These are phyloP conservation scores for Paelopatides confundens DNA, from an alignment of 53 echinoderm and acorn worm genomes.

Conservation along the genomic window DNA sequence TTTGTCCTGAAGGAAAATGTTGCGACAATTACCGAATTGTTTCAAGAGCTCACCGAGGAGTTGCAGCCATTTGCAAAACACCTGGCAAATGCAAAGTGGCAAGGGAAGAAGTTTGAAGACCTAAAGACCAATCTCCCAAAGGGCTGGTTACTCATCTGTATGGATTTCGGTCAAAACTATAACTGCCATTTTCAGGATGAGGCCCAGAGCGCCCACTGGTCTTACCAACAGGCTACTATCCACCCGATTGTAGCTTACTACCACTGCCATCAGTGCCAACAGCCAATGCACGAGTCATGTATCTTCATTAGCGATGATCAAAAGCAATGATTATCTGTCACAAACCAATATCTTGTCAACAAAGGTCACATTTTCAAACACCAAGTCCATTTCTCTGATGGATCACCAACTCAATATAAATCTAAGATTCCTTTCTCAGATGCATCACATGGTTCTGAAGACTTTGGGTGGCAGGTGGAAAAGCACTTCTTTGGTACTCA, in stretches of 20 bases:
- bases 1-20: neutral
- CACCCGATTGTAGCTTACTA: conserved; percentile 56
- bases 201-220: conserved; percentile 57
- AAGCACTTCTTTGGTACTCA: conserved; percentile 4
- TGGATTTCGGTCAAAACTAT: conserved; percentile 53
- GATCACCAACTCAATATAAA: neutral
- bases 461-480: neutral
- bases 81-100: conserved; percentile 53
- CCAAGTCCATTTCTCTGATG: conserved; percentile 26
- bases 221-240: conserved; percentile 20
- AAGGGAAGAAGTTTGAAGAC: conserved; percentile 23
- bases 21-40: neutral
- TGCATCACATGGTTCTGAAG: neutral
- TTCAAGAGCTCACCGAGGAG: neutral
- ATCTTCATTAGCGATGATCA: conserved; percentile 37
- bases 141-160: conserved; percentile 40
- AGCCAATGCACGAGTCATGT: conserved; percentile 28
- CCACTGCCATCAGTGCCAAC: conserved; percentile 16
- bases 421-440: neutral
- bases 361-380: neutral
- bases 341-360: neutral
- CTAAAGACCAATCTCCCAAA: conserved; percentile 10
- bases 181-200: conserved; percentile 60
- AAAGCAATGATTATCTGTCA: conserved; percentile 18
- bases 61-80: conserved; percentile 50